Evolutionary conservation across 2,888 invertebrate species (phyloP).

Genomic region (Scelioninae gen. 2): DNA sequence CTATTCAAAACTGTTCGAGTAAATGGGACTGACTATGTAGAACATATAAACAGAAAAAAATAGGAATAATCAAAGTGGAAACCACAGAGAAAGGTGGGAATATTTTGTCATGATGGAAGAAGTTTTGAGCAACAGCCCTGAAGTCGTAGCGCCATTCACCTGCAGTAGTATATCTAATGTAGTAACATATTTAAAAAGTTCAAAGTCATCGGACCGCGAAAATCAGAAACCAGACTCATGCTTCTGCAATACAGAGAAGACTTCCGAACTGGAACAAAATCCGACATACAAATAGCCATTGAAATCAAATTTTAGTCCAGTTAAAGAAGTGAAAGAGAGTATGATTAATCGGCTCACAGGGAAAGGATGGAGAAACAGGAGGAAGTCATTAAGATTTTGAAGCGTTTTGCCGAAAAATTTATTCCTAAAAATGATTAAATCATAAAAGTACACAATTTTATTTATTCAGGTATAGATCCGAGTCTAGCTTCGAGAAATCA

Average conservation of each 20-base stretch:
- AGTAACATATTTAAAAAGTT: conserved; percentile 9
- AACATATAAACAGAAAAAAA: no score
- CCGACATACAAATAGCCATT: conserved; percentile 12
- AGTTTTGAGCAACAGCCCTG: conserved; percentile 13
- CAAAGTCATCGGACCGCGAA: background rate
- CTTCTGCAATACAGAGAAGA: background rate
- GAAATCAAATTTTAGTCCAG: conserved; percentile 6
- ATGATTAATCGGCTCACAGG: conserved; percentile 11
- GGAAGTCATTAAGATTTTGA: conserved; percentile 19
- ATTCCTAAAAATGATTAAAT: background rate
- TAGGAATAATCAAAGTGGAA: no score
- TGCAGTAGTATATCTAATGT: conserved; percentile 18
- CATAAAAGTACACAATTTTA: background rate
- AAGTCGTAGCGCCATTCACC: conserved; percentile 18
- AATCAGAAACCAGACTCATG: background rate
- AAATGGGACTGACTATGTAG: conserved; percentile 31
- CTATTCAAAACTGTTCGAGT: conserved; percentile 26
- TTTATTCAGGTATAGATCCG: background rate
- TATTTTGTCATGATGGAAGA: conserved; percentile 20
- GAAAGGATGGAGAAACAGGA: conserved; percentile 25
- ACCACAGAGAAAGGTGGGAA: conserved; percentile 18
- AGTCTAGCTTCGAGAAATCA: no score
- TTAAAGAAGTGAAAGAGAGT: conserved; percentile 17
- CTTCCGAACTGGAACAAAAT: background rate
- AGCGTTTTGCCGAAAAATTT: conserved; percentile 8